These are phyloP conservation scores for Onychorhynchus coronatus DNA, from an alignment of 2,113 vertebrate species.

Conservation along the genomic window DNA sequence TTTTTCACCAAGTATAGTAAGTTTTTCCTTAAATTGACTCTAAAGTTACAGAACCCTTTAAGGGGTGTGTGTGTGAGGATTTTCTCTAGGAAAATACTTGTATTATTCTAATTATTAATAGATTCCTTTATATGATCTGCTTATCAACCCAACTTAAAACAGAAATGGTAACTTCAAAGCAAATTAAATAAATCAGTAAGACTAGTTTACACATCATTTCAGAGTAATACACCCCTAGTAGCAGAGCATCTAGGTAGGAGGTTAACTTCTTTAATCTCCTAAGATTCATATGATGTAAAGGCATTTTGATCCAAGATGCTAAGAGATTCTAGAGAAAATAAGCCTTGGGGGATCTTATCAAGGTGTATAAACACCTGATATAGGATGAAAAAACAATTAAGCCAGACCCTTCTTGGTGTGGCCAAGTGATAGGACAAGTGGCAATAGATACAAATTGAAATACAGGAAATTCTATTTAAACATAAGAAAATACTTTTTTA, in stretches of 20 bases:
- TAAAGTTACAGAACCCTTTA: not conserved
- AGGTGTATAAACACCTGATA: not conserved
- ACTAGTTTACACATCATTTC: not conserved
- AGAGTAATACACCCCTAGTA: not conserved
- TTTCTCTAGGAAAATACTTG: not conserved
- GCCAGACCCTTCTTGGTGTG: not conserved
- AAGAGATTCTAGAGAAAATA: not conserved
- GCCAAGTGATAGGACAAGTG: not conserved
- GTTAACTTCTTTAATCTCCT: not conserved
- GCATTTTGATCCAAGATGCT: not conserved
- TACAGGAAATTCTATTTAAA: not conserved
- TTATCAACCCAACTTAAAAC: too few relatives aligned
- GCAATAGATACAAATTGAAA: not conserved
- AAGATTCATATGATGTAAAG: not conserved
- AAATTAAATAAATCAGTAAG: not conserved
- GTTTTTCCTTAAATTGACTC: not conserved
- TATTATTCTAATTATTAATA: not conserved
- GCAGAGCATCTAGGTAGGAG: not conserved
- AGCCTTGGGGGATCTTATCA: not conserved
- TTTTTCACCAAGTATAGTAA: not conserved
- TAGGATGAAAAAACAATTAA: not conserved
- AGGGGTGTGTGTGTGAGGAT: fast-evolving
- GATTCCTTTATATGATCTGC: not conserved
- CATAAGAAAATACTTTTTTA: not conserved
- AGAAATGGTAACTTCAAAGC: not conserved